These are phyloP conservation scores for Panzeria rudis DNA, from an alignment of 2,888 invertebrate genomes.

Conservation along the genomic window DNA sequence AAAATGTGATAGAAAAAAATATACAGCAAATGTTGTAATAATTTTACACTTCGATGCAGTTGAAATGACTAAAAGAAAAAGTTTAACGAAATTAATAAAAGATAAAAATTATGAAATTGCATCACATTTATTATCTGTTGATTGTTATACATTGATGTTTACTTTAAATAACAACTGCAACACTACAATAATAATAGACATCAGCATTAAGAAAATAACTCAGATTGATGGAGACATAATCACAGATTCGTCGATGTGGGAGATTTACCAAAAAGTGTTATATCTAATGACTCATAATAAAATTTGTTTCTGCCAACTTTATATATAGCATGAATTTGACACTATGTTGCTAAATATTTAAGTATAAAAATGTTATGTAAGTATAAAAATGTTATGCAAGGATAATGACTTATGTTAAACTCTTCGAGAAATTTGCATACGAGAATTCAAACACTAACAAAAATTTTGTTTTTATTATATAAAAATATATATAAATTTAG, in stretches of 20 bases:
- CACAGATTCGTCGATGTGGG: neutral
- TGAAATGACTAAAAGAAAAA: constrained; percentile 60
- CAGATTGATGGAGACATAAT: neutral
- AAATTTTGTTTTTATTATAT: too few species aligned
- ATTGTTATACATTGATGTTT: constrained; percentile 55
- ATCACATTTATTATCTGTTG: constrained; percentile 59
- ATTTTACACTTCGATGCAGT: constrained; percentile 61
- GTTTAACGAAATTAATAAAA: constrained; percentile 20
- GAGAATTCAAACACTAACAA: too few species aligned
- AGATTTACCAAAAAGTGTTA: constrained; percentile 2
- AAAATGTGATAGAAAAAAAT: constrained; percentile 19
- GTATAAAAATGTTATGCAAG: too few species aligned
- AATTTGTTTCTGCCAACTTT: too few species aligned
- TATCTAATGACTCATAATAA: constrained; percentile 17
- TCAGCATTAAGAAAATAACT: neutral
- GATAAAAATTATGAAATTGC: constrained; percentile 60
- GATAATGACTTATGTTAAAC: too few species aligned
- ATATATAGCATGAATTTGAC: too few species aligned
- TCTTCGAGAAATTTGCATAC: too few species aligned
- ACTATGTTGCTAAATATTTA: too few species aligned
- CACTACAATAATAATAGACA: constrained; percentile 14
- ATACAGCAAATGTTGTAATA: constrained; percentile 58
- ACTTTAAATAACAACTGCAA: constrained; percentile 19
- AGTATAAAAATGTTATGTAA: too few species aligned
- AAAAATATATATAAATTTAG: too few species aligned